These are phyloP conservation scores for Neelides folsomi DNA, from an alignment of 2,888 invertebrate genomes.

Conservation along the genomic window DNA sequence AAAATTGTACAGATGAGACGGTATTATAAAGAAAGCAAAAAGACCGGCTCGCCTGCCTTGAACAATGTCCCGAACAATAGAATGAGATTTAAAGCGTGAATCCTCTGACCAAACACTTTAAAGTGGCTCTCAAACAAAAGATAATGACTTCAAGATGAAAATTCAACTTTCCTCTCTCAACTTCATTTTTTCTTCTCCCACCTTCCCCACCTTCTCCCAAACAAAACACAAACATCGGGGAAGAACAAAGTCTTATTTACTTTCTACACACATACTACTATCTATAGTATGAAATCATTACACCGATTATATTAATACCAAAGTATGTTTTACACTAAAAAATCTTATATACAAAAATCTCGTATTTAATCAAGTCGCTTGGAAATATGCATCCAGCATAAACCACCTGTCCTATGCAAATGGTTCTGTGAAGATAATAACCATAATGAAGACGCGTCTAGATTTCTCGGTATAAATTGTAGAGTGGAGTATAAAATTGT, in stretches of 20 bases:
- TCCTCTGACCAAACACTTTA: slow-evolving; percentile 19
- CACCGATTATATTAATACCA: too few relatives aligned
- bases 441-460: too few relatives aligned
- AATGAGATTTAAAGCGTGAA: slow-evolving; percentile 16
- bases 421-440: too few relatives aligned
- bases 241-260: background rate
- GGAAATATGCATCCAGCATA: too few relatives aligned
- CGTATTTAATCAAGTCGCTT: too few relatives aligned
- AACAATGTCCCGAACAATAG: slow-evolving; percentile 13
- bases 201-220: background rate
- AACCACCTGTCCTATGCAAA: too few relatives aligned
- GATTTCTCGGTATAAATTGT: too few relatives aligned
- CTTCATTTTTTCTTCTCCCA: background rate
- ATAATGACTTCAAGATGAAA: slow-evolving; percentile 11
- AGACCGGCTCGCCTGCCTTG: slow-evolving; percentile 9
- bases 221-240: background rate
- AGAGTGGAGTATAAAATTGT: too few relatives aligned
- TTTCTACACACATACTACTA: too few relatives aligned
- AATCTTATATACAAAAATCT: too few relatives aligned
- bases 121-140: slow-evolving; percentile 14
- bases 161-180: slow-evolving; percentile 3
- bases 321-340: too few relatives aligned
- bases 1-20: background rate
- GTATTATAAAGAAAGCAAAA: slow-evolving; percentile 6
- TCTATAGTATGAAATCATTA: too few relatives aligned